Conservation (phyloP, 2,888 invertebrate species). For the Eupsilia transversa region DNA sequence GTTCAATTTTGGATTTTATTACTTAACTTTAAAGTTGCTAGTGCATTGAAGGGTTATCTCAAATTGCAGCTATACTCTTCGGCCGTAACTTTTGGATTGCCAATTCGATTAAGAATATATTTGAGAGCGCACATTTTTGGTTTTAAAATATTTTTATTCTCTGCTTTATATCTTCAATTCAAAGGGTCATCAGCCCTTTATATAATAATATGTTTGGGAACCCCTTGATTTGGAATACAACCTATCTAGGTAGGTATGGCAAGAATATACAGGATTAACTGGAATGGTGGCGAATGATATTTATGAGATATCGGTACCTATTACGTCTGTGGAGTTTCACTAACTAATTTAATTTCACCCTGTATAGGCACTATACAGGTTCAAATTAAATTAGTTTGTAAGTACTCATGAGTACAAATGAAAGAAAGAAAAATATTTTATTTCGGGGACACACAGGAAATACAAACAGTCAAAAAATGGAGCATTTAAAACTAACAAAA, state of each 20-base stretch:
- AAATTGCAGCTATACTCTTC: conserved; percentile 7
- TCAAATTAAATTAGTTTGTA: no score
- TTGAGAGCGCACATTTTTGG: background rate
- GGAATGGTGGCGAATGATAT: background rate
- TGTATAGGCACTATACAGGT: no score
- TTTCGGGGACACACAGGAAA: no score
- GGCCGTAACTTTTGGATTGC: conserved; percentile 11
- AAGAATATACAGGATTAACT: background rate
- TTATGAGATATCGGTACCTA: no score
- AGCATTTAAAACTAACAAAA: no score
- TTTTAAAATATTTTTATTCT: conserved; percentile 13
- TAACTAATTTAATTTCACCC: no score
- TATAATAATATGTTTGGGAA: background rate
- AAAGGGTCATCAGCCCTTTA: background rate
- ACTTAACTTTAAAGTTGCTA: background rate
- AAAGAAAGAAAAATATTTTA: no score
- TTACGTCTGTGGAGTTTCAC: no score
- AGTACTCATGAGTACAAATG: no score
- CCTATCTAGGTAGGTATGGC: background rate
- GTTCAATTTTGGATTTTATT: conserved; percentile 20
- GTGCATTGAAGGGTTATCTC: background rate
- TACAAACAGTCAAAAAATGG: no score
- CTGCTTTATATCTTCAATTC: background rate
- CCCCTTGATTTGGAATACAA: background rate
- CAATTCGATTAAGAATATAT: conserved; percentile 8